Conservation (phyloP, 2,888 invertebrate species). For the Amblyjoppa fuscipennis region DNA sequence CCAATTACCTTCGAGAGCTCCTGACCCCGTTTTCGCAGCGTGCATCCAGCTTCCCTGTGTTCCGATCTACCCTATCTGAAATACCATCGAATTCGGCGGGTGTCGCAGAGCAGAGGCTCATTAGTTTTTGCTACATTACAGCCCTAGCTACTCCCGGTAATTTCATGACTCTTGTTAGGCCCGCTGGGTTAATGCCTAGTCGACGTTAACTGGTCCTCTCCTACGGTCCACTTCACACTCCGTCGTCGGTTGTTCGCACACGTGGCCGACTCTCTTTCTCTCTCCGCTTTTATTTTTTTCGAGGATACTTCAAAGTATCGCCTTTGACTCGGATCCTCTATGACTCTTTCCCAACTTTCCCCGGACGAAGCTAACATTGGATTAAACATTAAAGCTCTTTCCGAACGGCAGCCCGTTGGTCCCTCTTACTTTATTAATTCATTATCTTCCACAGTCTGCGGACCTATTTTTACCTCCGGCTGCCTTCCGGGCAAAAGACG, state of each 20-base stretch:
- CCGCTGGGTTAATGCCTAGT: slow-evolving; percentile 32
- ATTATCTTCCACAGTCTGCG: not conserved
- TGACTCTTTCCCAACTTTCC: not conserved
- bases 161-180: slow-evolving; percentile 9
- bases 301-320: slow-evolving; percentile 37
- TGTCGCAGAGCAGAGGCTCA: slow-evolving; percentile 34
- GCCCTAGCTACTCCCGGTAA: slow-evolving; percentile 27
- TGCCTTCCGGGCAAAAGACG: too few relatives aligned
- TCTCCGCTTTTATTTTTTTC: not conserved
- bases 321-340: not conserved
- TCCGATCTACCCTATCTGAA: slow-evolving; percentile 46
- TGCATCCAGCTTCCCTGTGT: not conserved
- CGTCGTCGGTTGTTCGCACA: slow-evolving; percentile 8
- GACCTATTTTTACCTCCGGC: not conserved
- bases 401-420: not conserved
- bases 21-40: slow-evolving; percentile 50
- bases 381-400: slow-evolving; percentile 5
- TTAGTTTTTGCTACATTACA: slow-evolving; percentile 54
- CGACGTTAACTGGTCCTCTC: slow-evolving; percentile 15
- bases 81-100: slow-evolving; percentile 51
- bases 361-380: not conserved
- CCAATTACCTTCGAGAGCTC: slow-evolving; percentile 66
- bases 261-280: not conserved
- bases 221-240: not conserved
- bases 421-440: slow-evolving; percentile 9